Evolutionary conservation across 2,113 vertebrate species (phyloP).

Genomic region (Scalopus aquaticus): DNA sequence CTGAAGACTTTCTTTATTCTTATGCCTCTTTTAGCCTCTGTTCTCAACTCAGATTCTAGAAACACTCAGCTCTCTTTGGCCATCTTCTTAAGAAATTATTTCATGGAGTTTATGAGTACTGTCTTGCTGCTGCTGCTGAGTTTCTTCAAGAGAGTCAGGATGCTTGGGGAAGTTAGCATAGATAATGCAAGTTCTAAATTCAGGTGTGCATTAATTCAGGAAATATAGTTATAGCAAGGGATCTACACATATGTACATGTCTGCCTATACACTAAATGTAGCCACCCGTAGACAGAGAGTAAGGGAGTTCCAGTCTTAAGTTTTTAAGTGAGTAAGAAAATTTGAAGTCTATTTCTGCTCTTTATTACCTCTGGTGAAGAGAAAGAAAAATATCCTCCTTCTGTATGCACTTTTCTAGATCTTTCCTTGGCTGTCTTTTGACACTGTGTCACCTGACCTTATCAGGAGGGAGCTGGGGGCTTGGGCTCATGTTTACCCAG

Average conservation of each 20-base stretch:
- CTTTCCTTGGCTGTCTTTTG: slow-evolving; percentile 87
- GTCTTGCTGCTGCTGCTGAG: not conserved
- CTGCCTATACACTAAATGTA: accelerated
- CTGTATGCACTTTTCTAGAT: slow-evolving; percentile 82
- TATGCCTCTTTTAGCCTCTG: not conserved
- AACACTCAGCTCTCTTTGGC: not conserved
- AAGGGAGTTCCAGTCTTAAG: not conserved
- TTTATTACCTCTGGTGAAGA: slow-evolving; percentile 67
- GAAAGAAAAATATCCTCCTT: slow-evolving; percentile 75
- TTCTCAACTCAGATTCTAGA: not conserved
- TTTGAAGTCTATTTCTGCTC: slow-evolving; percentile 69
- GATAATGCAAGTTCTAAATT: not conserved
- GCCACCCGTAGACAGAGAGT: too few relatives aligned
- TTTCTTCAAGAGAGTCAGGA: slow-evolving; percentile 13
- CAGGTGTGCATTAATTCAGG: not conserved
- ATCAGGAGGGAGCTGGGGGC: slow-evolving; percentile 83
- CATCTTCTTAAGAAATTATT: not conserved
- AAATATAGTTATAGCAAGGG: not conserved
- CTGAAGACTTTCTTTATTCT: slow-evolving; percentile 57
- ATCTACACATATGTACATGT: not conserved
- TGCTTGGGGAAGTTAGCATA: not conserved
- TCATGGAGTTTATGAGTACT: not conserved
- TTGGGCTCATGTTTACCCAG: slow-evolving; percentile 88
- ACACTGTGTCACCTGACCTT: slow-evolving; percentile 88
- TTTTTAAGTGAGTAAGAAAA: slow-evolving; percentile 68